Evolutionary conservation across 2,113 vertebrate species (phyloP).

Genomic region (Perca schrenkii): DNA sequence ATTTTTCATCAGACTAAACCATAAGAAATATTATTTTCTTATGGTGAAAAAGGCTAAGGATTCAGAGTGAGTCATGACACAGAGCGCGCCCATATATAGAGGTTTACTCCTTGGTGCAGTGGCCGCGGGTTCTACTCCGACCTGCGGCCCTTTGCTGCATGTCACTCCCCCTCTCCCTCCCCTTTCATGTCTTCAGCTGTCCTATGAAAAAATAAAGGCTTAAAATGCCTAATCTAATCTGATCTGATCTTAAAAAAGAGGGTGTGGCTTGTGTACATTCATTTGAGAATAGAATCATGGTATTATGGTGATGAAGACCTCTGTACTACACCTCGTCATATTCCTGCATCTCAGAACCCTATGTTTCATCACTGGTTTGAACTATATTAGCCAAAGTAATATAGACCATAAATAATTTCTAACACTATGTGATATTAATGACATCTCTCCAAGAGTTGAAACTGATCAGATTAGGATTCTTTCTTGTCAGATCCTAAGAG

Average conservation of each 20-base stretch:
- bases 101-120: too few relatives aligned
- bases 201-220: too few relatives aligned
- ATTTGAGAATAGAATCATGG: not conserved
- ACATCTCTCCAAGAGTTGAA: constrained; percentile 15
- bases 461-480: constrained; percentile 12
- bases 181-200: too few relatives aligned
- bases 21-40: not conserved
- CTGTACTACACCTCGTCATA: constrained; percentile 3
- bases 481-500: constrained; percentile 46
- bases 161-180: too few relatives aligned
- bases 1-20: not conserved
- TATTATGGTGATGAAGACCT: not conserved
- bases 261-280: not conserved
- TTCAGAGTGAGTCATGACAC: not conserved
- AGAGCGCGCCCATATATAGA: not conserved
- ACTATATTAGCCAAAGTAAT: not conserved
- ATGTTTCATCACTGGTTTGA: constrained; percentile 8
- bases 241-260: not conserved
- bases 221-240: too few relatives aligned
- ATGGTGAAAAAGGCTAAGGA: not conserved
- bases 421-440: constrained; percentile 36
- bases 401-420: constrained; percentile 47
- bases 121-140: too few relatives aligned
- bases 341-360: not conserved
- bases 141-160: too few relatives aligned